Evolutionary conservation across 2,113 vertebrate species (phyloP), one percentile per base, ranked within the genome.

Genomic region (Aleadryas rufinucha): DNA sequence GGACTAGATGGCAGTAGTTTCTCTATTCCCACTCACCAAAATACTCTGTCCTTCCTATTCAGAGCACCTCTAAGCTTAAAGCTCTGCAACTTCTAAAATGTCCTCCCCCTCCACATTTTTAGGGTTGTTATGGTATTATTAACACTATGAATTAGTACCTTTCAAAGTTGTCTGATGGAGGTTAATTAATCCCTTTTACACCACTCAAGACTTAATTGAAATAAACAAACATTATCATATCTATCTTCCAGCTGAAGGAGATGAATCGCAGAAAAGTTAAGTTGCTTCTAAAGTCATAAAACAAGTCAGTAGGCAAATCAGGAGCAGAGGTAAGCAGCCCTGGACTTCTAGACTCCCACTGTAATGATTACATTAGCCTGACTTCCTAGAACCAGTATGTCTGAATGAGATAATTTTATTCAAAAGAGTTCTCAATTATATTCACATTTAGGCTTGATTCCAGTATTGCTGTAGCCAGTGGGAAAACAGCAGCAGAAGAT

Each of bases 101-200:
- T 41, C 16, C 33, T 86, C 10, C 6, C 35, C 2, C 7, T 54
- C 50, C 54, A 69, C 42, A 56, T 66, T 83, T 95, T 90, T 71
- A 70, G 54, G 24, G 20, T 68, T 83, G 70, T 88, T 86, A 52
- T 35, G 24, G 35, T 63, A 78, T 86, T 93, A 70, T 68, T 90
- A 95, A 78, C 54, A 52, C 31, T 81, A 52, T 49, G 47, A 59
- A 52, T 90, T 93, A 90, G 28, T 95, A 71, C 52, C 64, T 92
- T 92, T 95, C 68, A 49, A 78, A 81, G 65, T 52, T 90, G 88
- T 71, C 72, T 76, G 69, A 87, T 64, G 52, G 18, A 95, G 41
- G 83, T 93, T 94, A 96, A 96, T 96, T 81, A 96, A 94, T 78
- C 83, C 61, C 72, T 92, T 96, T 94, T 64, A 92, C 94, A 85